A percentile compares a stretch with the other conserved stretches of the same genome.
phyloP scores from a whole-genome alignment of 2,888 invertebrate species.

The Erynnis tages region DNA sequence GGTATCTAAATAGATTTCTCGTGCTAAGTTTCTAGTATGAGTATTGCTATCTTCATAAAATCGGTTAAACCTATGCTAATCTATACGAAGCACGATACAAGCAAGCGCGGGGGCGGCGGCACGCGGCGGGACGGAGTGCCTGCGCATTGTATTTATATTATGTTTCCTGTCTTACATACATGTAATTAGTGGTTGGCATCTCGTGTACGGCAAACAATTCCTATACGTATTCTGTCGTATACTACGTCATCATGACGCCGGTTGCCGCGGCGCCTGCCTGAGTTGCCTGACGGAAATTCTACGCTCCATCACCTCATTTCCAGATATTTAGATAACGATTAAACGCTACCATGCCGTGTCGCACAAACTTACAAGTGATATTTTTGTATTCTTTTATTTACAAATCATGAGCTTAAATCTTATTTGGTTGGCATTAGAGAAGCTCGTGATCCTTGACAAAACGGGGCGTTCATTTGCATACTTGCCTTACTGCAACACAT shows the following conservation, averaged over 20 bases:
- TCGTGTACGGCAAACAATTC: conserved; percentile 33
- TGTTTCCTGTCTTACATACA: conserved; percentile 18
- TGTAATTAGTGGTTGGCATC: conserved; percentile 35
- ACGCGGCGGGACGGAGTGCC: conserved; percentile 1
- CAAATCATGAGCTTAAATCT: neutral
- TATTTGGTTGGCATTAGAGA: conserved; percentile 1
- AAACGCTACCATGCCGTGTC: neutral
- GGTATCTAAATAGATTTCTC: too few relatives aligned
- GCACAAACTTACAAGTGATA: conserved; percentile 7
- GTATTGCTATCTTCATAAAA: too few relatives aligned
- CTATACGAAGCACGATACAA: conserved; percentile 16
- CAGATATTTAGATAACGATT: conserved; percentile 31
- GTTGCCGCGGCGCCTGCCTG: conserved; percentile 35
- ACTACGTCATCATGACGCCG: conserved; percentile 46
- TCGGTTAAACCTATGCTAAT: conserved; percentile 40
- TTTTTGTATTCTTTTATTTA: neutral
- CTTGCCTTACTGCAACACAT: too few relatives aligned
- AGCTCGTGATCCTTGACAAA: too few relatives aligned
- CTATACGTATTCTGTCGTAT: conserved; percentile 41
- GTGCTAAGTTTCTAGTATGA: too few relatives aligned
- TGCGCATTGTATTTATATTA: conserved; percentile 11
- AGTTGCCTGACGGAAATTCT: conserved; percentile 34
- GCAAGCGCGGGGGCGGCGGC: conserved; percentile 17
- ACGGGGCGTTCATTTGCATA: too few relatives aligned
- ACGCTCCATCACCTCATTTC: conserved; percentile 31